Base-by-base conservation (phyloP, 2,888 invertebrate species). In the Philereme transversata region DNA sequence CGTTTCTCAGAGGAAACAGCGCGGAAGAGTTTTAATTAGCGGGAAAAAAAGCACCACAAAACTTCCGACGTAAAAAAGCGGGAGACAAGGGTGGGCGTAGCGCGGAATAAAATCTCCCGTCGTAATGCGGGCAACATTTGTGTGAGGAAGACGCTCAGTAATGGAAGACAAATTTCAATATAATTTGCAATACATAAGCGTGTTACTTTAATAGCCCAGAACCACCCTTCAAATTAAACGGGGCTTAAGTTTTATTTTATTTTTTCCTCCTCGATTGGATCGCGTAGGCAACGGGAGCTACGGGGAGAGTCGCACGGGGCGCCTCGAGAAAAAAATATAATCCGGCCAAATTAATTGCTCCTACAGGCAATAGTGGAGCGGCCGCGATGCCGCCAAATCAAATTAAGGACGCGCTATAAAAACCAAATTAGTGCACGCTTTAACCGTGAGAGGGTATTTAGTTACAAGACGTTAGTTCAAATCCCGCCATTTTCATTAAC, bases 151-250 rank as follows among this genome's bases (percentile, higher is more conserved):
- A 86, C 86, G 86, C 88, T 86, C 87, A 86, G 91, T 91, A 92
- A 92, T 92, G 90, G 92, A 92, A 92, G 92, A 92, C 92, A 92
- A 92, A 92, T 92, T 92, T 92, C 92, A 92, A 93, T 92, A 92
- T 92, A 92, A 93, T 93, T 93, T 93, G 91, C 92, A 92, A 92
- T 93, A 93, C 92, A 92, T 93, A 93, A 92, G 92, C 92, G 93
- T 93, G 91, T 92, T 92, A 93, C 91, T 92, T 93, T 93, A 93
- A 93, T 92, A 93, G 93, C 88, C 92, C 92, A 89, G 92, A 92
- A 93, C 93, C 92, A 91, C 92, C 92, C 92, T 89, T 90, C 92
- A 93, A 93, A 93, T 93, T 93, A 93, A 93, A 92, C 90, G 90
- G 87, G 87, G 93, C 92, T 93, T 92, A 92, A 92, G 90, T 91